Base-by-base conservation (phyloP, 2,888 invertebrate genomes). In the Oxytorus armatus region DNA sequence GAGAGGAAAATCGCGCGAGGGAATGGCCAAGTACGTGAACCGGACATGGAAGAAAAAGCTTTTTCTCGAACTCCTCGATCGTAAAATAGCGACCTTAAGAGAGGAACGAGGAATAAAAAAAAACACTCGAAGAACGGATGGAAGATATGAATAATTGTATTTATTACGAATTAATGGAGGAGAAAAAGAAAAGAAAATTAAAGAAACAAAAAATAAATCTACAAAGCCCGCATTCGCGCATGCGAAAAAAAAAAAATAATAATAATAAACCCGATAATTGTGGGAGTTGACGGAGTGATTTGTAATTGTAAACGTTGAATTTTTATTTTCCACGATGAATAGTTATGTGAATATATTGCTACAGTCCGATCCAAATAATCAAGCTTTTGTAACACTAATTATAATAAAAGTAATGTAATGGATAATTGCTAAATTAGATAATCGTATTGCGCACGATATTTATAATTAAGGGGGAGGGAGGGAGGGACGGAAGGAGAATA, bases 301-400 rank as follows among this genome's bases (percentile, higher is more conserved):
- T 88, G 86, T 89, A 89, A 88, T 87, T 74, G 89, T 88, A 87
- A 90, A 89, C 86, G 88, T 90, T 89, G 86, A 90, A 89, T 88
- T 89, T 89, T 90, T 90, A 90, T 90, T 91, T 91, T 90, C 88
- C 90, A 90, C 88, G 86, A 84, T 85, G 84, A 85, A 86, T 86
- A 89, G 86, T 89, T 89, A 90, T 90, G 90, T 90, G 90, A 90
- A 91, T 91, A 90, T 90, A 90, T 88, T 88, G 90, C 90, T 90
- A 91, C 90, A 91, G 90, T 91, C 91, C 91, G 91, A 91, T 91
- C 91, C 91, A 91, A 91, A 88, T 91, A 91, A 90, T 91, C 91
- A 91, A 91, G 91, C 91, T 91, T 91, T 91, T 91, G 89, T 90
- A 90, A 90, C 86, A 89, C 88, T 90, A 89, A 88, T 89, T 88